Evolutionary conservation across 2,888 invertebrate genomes (phyloP), one percentile per base, ranked within the genome.

Genomic region (Anthophora plumipes): DNA sequence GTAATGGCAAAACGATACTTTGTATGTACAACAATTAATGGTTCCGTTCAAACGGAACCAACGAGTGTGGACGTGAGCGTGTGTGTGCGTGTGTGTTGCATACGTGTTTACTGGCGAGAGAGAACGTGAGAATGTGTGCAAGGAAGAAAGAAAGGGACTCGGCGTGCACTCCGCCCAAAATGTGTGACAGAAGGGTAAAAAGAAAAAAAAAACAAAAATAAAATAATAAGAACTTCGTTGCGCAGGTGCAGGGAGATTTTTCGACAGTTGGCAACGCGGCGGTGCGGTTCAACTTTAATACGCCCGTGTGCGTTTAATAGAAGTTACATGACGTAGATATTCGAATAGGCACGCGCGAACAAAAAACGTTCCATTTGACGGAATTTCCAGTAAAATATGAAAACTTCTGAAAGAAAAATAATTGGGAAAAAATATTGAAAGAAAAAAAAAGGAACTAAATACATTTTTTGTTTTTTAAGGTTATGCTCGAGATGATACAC

Each of bases 1-100:
- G 31, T 31, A 59, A 48, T 52, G 69, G 78, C 78, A 71, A n/a
- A 66, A 39, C 60, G 66, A 81, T 80, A 81, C 80, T 81, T 81
- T 80, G 80, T 81, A 81, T 74, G 69, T 81, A 80, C 74, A 69
- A 73, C 72, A 69, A 68, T 63, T 82, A 83, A 76, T 80, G 83
- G 85, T 89, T 88, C 77, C 77, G 84, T 85, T 86, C 78, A 78
- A 76, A 84, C 52, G 69, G 67, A 80, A 68, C 43, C 20, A 4
- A 31, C 31, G 63, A 64, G 61, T 43, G 57, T 39, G 66, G 17
- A 41, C 22, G 74, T 50, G n/a, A 12, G 70, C 20, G 54, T 55
- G 39, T 25, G 54, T 55, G 39, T 22, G 48, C 48, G 60, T 46
- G 64, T 59, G 50, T 39, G 64, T 46, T 39, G 64, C 39, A 46